A percentile compares a stretch with the other conserved stretches of the same genome.
Evolutionary conservation across 2,113 vertebrate species (phyloP).

Genomic region (Varanus salvator): DNA sequence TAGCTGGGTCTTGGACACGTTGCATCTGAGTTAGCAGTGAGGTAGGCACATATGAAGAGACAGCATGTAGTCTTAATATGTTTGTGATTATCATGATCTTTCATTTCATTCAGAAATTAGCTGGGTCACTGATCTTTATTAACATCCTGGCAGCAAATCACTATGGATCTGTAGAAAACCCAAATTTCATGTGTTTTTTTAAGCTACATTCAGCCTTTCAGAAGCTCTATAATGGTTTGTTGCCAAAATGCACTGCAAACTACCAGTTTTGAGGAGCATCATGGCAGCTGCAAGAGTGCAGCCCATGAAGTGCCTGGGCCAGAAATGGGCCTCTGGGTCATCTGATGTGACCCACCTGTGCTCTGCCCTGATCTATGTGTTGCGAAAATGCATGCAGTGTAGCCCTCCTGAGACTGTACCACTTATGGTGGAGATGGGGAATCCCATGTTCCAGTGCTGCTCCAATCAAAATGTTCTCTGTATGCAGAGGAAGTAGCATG

Average conservation of each 20-base stretch:
- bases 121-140: background rate
- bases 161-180: no score
- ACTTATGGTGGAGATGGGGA: background rate
- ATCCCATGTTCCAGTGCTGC: background rate
- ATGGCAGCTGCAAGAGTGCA: no score
- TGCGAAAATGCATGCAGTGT: background rate
- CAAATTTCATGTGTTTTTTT: no score
- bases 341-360: background rate
- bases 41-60: background rate
- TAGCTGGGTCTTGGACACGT: background rate
- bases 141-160: background rate
- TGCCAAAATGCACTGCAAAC: no score
- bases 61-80: background rate
- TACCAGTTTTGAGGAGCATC: no score
- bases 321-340: no score
- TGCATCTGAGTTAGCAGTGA: background rate
- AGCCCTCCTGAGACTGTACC: background rate
- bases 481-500: background rate
- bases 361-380: background rate
- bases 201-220: no score
- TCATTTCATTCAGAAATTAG: background rate
- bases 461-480: slow-evolving; percentile 27
- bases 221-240: no score
- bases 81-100: background rate
- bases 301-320: no score